phyloP scores from a whole-genome alignment of 2,113 vertebrate species.

The Microtus pennsylvanicus region DNA sequence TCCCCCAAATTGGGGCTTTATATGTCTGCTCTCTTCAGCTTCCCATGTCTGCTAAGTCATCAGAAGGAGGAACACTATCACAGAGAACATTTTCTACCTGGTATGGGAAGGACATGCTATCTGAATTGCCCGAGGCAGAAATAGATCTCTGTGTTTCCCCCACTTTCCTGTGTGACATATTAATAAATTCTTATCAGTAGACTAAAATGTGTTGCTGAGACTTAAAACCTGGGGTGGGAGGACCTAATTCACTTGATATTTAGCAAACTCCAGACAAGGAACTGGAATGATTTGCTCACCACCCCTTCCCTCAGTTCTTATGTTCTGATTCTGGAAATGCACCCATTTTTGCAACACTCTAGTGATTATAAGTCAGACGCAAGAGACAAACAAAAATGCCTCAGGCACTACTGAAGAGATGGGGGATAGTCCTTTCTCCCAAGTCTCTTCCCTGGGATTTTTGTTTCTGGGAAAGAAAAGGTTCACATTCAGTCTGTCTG shows the following conservation, averaged over 20 bases:
- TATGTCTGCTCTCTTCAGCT: not conserved
- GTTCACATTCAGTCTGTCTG: not conserved
- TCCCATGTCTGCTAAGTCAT: not conserved
- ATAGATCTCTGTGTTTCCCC: conserved; percentile 26
- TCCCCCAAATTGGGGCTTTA: not conserved
- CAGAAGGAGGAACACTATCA: not conserved
- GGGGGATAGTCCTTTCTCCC: not conserved
- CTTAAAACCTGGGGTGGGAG: not conserved
- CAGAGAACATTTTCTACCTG: not conserved
- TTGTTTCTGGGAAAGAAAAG: not conserved
- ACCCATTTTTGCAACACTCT: not conserved
- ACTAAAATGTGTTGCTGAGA: conserved; percentile 9
- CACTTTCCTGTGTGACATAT: not conserved
- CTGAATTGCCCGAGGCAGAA: not conserved
- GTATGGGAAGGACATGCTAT: not conserved
- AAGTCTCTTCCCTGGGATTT: not conserved
- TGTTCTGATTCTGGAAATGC: not conserved
- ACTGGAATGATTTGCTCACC: not conserved
- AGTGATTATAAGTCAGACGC: not conserved
- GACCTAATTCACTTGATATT: not conserved
- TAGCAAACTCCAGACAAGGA: not conserved
- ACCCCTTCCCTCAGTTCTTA: not conserved
- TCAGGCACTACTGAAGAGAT: not conserved
- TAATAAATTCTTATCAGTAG: conserved; percentile 4
- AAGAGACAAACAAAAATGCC: not conserved